Percentiles rank a stretch among this genome's conserved stretches.
Conservation (phyloP, 2,113 vertebrate species). For the Scortum barcoo region DNA sequence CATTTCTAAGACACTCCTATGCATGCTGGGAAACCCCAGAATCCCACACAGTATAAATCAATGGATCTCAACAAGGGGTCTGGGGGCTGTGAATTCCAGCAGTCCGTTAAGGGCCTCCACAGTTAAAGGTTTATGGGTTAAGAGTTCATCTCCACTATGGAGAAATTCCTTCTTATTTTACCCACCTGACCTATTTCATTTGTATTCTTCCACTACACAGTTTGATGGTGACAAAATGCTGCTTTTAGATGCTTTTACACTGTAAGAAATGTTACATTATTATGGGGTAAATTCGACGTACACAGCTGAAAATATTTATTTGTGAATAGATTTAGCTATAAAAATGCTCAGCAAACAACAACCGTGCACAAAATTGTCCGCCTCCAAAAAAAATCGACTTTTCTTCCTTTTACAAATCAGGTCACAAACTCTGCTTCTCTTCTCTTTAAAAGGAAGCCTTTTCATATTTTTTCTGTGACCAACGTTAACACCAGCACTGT, state of each 20-base stretch:
- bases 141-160: background rate
- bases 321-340: background rate
- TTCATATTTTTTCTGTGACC: background rate
- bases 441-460: background rate
- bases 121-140: background rate
- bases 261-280: background rate
- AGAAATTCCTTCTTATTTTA: background rate
- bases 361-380: background rate
- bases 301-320: background rate
- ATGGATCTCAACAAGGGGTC: background rate
- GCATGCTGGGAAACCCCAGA: conserved; percentile 34
- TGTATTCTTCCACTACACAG: background rate
- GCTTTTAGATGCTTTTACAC: background rate
- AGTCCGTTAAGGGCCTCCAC: background rate
- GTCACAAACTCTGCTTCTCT: background rate
- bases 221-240: background rate
- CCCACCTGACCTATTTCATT: background rate
- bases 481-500: background rate
- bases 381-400: background rate
- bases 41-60: conserved; percentile 8
- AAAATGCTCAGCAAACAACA: background rate
- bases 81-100: background rate
- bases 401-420: background rate
- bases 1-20: conserved; percentile 1
- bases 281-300: background rate